These are phyloP conservation scores for Zaprionus kolodkinae DNA, from an alignment of 1,140 invertebrate species.

Conservation along the genomic window DNA sequence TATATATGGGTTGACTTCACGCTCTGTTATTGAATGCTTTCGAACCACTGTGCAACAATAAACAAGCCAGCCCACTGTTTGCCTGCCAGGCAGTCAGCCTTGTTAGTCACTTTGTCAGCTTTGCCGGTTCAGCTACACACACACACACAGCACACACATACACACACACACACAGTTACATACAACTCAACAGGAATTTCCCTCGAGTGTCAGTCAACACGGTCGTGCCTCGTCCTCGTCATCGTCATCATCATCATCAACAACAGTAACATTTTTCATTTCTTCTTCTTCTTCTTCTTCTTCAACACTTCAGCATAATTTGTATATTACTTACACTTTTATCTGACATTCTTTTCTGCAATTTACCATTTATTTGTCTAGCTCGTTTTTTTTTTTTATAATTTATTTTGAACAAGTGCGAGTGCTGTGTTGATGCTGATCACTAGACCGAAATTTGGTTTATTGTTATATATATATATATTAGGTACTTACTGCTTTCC, in stretches of 20 bases:
- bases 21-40: not conserved
- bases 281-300: constrained; percentile 19
- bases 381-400: constrained; percentile 5
- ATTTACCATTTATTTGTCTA: not conserved
- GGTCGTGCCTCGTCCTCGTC: constrained; percentile 39
- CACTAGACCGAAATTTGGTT: not conserved
- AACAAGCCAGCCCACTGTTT: constrained; percentile 23
- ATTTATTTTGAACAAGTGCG: not conserved
- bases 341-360: constrained; percentile 1
- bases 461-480: constrained; percentile 49
- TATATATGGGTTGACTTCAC: not conserved
- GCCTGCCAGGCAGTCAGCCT: constrained; percentile 60
- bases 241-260: constrained; percentile 27
- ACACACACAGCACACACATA: constrained; percentile 31
- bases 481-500: constrained; percentile 94
- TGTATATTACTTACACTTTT: constrained; percentile 45
- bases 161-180: constrained; percentile 37
- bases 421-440: not conserved
- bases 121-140: constrained; percentile 57
- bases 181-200: constrained; percentile 50
- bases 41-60: constrained; percentile 23
- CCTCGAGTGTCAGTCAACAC: constrained; percentile 66
- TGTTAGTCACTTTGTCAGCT: constrained; percentile 77
- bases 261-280: constrained; percentile 34
- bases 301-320: constrained; percentile 62